A percentile compares a stretch with the other conserved stretches of the same genome.
Conservation (phyloP, 2,113 vertebrate genomes). For the Aegypius monachus region DNA sequence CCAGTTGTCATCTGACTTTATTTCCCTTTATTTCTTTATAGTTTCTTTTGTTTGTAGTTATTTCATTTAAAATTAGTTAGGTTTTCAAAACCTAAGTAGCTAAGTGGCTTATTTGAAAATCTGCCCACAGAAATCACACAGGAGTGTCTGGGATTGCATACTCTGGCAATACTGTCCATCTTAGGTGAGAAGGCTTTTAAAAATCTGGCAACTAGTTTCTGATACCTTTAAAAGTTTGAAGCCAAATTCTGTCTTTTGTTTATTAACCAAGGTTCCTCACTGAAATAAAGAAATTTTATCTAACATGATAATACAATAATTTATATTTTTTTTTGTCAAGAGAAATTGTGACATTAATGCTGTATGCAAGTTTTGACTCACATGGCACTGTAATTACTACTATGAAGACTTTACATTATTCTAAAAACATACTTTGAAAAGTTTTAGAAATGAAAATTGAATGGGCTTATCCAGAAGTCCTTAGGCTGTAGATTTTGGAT, state of each 20-base stretch:
- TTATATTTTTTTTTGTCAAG: background rate
- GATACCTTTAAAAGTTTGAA: background rate
- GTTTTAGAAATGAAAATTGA: background rate
- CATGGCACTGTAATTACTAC: background rate
- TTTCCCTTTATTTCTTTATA: background rate
- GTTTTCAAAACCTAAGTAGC: background rate
- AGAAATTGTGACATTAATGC: background rate
- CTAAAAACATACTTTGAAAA: background rate
- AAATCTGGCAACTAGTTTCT: background rate
- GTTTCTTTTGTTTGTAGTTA: background rate
- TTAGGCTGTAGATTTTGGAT: background rate
- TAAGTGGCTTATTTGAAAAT: background rate
- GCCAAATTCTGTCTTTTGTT: background rate
- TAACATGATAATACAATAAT: background rate
- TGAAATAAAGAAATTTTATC: background rate
- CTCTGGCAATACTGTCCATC: background rate
- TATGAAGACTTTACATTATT: background rate
- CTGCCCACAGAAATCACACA: background rate
- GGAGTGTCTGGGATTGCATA: background rate
- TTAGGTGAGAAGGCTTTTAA: background rate
- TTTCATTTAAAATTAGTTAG: background rate
- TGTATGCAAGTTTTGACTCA: background rate
- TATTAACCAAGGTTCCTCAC: background rate
- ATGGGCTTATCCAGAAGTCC: background rate
- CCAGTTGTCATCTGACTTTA: background rate